phyloP scores from a whole-genome alignment of 2,888 invertebrate species.

The Hipparchia sbordonii region DNA sequence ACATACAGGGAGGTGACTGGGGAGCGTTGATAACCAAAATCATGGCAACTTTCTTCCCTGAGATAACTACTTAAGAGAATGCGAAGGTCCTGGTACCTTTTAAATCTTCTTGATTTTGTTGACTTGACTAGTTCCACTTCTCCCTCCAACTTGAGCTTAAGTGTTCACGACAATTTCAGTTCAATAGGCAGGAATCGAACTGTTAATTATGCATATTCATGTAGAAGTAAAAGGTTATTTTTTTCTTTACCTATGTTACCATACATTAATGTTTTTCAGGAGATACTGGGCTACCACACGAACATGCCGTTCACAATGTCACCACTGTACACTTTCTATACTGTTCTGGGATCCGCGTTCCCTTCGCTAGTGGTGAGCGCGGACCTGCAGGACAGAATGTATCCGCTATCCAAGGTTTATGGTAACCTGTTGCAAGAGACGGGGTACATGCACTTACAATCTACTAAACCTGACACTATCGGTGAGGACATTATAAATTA shows the following conservation, averaged over 20 bases:
- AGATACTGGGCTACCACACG: slow-evolving; percentile 79
- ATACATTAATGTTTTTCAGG: slow-evolving; percentile 49
- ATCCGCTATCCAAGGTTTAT: slow-evolving; percentile 51
- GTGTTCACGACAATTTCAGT: no score
- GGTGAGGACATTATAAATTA: slow-evolving; percentile 71
- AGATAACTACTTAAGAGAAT: slow-evolving; percentile 44
- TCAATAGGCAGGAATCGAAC: no score
- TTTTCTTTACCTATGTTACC: no score
- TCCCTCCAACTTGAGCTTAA: no score
- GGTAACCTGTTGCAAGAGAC: slow-evolving; percentile 50
- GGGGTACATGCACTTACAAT: slow-evolving; percentile 86
- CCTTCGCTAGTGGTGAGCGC: slow-evolving; percentile 82
- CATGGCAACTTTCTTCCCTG: slow-evolving; percentile 74
- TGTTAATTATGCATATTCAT: no score
- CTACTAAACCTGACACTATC: slow-evolving; percentile 93
- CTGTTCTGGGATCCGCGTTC: slow-evolving; percentile 75
- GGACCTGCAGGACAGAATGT: slow-evolving; percentile 54
- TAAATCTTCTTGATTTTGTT: neutral
- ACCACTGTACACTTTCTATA: slow-evolving; percentile 51
- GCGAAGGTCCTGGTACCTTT: neutral
- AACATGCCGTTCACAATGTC: slow-evolving; percentile 82
- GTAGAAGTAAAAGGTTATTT: no score
- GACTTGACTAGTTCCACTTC: no score
- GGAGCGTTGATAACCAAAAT: slow-evolving; percentile 79
- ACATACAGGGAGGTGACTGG: slow-evolving; percentile 90